phyloP scores from a whole-genome alignment of 2,797 vertebrate species.

The Pseudochaenichthys georgianus region DNA sequence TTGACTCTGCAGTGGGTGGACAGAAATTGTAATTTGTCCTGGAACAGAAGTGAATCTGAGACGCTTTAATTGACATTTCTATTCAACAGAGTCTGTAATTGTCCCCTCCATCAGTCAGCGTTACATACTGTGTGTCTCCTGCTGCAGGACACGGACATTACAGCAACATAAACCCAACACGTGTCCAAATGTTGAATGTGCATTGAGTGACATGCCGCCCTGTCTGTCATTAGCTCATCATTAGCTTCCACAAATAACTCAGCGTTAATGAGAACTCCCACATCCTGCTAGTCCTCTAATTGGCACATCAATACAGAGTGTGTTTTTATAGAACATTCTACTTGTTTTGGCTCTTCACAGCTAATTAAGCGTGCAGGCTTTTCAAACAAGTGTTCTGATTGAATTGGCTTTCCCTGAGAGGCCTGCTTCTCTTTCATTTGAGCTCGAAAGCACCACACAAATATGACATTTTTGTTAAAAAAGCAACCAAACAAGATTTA shows the following conservation, averaged over 20 bases:
- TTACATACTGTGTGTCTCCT: slow-evolving; percentile 40
- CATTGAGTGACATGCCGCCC: slow-evolving; percentile 74
- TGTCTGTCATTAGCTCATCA: slow-evolving; percentile 77
- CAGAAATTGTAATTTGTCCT: slow-evolving; percentile 57
- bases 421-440: not conserved
- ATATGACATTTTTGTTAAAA: not conserved
- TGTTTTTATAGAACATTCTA: slow-evolving; percentile 40
- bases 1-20: slow-evolving; percentile 24
- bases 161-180: slow-evolving; percentile 63
- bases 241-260: slow-evolving; percentile 79
- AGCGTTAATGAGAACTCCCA: slow-evolving; percentile 78
- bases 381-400: slow-evolving; percentile 54
- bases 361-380: slow-evolving; percentile 61
- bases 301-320: slow-evolving; percentile 32
- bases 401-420: slow-evolving; percentile 1
- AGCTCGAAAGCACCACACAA: not conserved
- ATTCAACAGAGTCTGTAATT: slow-evolving; percentile 69
- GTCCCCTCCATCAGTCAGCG: slow-evolving; percentile 54
- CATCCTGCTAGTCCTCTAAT: slow-evolving; percentile 61
- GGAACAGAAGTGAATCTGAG: slow-evolving; percentile 60
- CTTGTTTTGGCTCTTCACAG: slow-evolving; percentile 35
- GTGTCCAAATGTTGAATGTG: slow-evolving; percentile 84
- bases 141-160: slow-evolving; percentile 60
- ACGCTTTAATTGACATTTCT: slow-evolving; percentile 64
- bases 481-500: not conserved